These are phyloP conservation scores for Perithous albicinctus DNA, from an alignment of 2,888 invertebrate genomes.

Conservation along the genomic window DNA sequence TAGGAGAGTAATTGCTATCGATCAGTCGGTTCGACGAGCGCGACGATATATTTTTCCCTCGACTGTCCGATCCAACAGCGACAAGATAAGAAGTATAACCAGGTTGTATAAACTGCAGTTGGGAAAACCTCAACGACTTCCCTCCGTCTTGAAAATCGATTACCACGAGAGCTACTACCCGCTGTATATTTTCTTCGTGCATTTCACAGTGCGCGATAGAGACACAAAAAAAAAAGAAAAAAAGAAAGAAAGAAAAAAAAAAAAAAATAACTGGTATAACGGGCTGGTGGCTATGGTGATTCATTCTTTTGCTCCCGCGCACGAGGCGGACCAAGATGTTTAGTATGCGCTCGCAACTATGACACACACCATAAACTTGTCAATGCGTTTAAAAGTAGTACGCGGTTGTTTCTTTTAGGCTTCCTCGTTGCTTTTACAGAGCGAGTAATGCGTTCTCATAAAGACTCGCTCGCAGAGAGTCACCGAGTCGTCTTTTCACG, in stretches of 20 bases:
- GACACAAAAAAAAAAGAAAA: conserved; percentile 31
- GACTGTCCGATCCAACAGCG: conserved; percentile 34
- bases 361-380: conserved; percentile 61
- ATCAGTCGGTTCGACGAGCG: conserved; percentile 54
- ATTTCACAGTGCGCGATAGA: conserved; percentile 44
- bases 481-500: conserved; percentile 44
- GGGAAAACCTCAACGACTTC: conserved; percentile 63
- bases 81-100: conserved; percentile 13
- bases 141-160: conserved; percentile 66
- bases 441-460: conserved; percentile 48
- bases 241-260: conserved; percentile 17
- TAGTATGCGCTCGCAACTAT: conserved; percentile 39
- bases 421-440: conserved; percentile 33
- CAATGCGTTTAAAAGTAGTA: conserved; percentile 53
- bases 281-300: conserved; percentile 42
- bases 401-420: conserved; percentile 49
- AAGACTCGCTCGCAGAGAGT: conserved; percentile 33
- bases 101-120: conserved; percentile 45
- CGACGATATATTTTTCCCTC: conserved; percentile 58
- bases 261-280: conserved; percentile 38
- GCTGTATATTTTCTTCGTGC: conserved; percentile 54
- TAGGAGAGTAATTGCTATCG: conserved; percentile 58
- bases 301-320: conserved; percentile 36
- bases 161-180: conserved; percentile 51
- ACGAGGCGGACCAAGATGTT: not conserved